A percentile compares a stretch with the other conserved stretches of the same genome.
These are phyloP conservation scores for Petrosia ficiformis DNA, from an alignment of 37 sponge, comb jelly and placozoan species.

Conservation along the genomic window DNA sequence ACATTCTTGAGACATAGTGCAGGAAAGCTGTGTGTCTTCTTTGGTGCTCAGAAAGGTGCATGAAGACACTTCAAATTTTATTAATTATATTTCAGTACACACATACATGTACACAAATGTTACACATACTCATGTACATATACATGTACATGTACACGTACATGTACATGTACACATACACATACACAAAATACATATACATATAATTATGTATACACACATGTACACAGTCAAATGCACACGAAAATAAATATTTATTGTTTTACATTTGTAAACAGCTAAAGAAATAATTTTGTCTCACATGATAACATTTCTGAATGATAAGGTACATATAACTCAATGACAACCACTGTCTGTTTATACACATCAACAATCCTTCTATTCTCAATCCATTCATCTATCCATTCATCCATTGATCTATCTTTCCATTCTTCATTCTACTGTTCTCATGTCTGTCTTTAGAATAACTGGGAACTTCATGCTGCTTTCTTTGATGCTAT, in stretches of 20 bases:
- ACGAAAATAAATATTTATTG: not conserved
- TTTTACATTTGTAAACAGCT: conserved; percentile 39
- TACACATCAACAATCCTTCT: no score
- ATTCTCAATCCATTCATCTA: no score
- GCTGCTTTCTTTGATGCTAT: conserved; percentile 92
- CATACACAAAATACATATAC: no score
- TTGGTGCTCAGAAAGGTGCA: conserved; percentile 89
- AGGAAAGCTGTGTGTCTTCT: conserved; percentile 85
- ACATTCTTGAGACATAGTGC: conserved; percentile 72
- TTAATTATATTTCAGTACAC: not conserved
- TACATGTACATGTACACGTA: no score
- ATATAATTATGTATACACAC: no score
- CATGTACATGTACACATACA: no score
- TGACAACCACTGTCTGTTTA: not conserved
- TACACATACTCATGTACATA: no score
- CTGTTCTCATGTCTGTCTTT: not conserved
- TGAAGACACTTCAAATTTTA: not conserved
- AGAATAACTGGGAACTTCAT: conserved; percentile 91
- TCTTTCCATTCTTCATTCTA: no score
- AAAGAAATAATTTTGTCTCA: conserved; percentile 96
- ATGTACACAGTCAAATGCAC: not conserved
- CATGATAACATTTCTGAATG: conserved; percentile 96
- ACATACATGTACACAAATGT: no score
- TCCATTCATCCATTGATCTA: not conserved
- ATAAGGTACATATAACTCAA: conserved; percentile 62